Conservation (phyloP, 2,797 vertebrate genomes). For the Chelidonichthys spinosus region DNA sequence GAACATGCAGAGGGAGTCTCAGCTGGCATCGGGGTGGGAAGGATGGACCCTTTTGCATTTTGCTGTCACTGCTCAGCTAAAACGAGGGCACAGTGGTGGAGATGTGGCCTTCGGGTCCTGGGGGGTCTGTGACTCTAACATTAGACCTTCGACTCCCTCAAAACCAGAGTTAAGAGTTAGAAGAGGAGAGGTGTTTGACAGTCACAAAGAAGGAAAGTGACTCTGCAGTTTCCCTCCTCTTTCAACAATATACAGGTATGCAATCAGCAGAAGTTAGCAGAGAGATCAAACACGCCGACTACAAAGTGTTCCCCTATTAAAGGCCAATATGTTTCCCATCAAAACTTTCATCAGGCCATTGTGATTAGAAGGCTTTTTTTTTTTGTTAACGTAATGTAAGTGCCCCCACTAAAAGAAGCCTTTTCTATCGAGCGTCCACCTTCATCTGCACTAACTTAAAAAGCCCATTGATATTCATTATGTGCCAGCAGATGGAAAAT, state of each 20-base stretch:
- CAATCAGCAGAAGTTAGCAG: constrained; percentile 46
- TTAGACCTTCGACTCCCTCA: constrained; percentile 31
- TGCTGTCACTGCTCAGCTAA: constrained; percentile 34
- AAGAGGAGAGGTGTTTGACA: constrained; percentile 1
- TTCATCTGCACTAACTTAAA: constrained; percentile 65
- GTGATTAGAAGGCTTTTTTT: constrained; percentile 66
- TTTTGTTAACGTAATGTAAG: constrained; percentile 43
- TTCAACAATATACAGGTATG: constrained; percentile 52
- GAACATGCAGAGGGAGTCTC: constrained; percentile 28
- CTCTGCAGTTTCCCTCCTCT: constrained; percentile 57
- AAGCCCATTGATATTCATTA: constrained; percentile 74
- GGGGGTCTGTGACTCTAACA: constrained; percentile 9
- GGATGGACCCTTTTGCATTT: constrained; percentile 38
- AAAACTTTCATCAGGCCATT: constrained; percentile 57
- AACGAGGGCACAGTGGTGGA: constrained; percentile 13
- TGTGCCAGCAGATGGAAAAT: constrained; percentile 71
- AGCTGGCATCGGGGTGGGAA: constrained; percentile 10
- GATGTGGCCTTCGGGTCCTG: constrained; percentile 41
- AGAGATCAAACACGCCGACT: constrained; percentile 57
- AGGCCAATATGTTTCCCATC: constrained; percentile 63
- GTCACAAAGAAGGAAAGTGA: constrained; percentile 26
- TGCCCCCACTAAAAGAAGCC: constrained; percentile 42
- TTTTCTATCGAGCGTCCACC: constrained; percentile 49
- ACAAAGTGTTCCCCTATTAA: constrained; percentile 67
- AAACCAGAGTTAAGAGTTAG: constrained; percentile 45